Evolutionary conservation across 2,113 vertebrate genomes (phyloP).

Genomic region (Scytalopus superciliaris): DNA sequence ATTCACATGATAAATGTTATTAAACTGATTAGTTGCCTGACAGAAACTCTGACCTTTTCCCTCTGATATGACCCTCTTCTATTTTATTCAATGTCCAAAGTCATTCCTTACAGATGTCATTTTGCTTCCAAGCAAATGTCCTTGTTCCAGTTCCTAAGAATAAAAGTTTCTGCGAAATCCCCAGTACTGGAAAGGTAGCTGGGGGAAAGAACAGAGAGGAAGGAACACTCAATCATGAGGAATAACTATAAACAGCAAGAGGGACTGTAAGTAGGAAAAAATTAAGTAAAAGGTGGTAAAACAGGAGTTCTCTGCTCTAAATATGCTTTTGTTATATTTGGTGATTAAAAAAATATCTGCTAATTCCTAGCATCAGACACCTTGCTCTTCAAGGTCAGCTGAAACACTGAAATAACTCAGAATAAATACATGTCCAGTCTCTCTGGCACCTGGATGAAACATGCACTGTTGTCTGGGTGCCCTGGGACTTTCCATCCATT

Average conservation of each 20-base stretch:
- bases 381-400: background rate
- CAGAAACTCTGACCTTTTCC: background rate
- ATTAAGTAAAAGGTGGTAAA: background rate
- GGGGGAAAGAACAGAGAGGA: background rate
- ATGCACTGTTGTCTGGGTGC: background rate
- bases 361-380: background rate
- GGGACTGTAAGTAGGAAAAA: background rate
- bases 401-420: background rate
- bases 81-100: background rate
- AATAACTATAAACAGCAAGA: background rate
- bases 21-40: background rate
- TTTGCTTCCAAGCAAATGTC: background rate
- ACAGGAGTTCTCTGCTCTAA: background rate
- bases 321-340: background rate
- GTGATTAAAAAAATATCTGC: background rate
- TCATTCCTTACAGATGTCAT: background rate
- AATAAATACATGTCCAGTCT: background rate
- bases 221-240: background rate
- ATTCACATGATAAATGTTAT: background rate
- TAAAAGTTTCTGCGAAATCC: conserved; percentile 11
- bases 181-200: background rate
- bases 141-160: background rate
- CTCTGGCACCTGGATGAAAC: background rate
- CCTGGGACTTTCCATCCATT: background rate
- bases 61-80: background rate